phyloP scores from a whole-genome alignment of 2,113 vertebrate species.

The Syrrhaptes paradoxus region DNA sequence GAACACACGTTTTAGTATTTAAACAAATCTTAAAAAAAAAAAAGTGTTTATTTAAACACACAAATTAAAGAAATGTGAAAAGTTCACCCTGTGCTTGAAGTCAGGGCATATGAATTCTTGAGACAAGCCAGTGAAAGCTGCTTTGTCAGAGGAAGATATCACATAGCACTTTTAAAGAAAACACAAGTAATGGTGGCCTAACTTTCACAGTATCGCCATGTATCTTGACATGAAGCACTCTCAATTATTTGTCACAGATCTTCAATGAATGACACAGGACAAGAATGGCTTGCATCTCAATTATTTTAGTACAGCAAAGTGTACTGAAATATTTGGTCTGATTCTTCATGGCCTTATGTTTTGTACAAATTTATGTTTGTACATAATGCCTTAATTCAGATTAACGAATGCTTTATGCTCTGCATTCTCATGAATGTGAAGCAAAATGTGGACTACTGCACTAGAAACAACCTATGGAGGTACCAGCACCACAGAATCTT shows the following conservation, averaged over 20 bases:
- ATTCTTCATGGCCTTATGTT: not conserved
- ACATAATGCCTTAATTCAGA: not conserved
- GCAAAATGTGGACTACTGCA: not conserved
- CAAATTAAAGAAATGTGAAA: not conserved
- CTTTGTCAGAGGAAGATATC: not conserved
- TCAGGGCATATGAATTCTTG: not conserved
- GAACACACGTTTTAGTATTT: not conserved
- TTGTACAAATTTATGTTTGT: not conserved
- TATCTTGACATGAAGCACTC: not conserved
- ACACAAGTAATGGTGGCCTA: accelerated
- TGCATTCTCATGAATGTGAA: not conserved
- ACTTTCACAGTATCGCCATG: not conserved
- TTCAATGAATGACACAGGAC: not conserved
- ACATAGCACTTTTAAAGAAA: not conserved
- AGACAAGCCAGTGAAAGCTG: not conserved
- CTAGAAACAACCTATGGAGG: not conserved
- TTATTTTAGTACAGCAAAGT: not conserved
- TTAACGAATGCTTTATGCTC: not conserved
- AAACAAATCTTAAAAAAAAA: not conserved
- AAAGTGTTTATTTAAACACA: not conserved
- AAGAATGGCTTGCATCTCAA: not conserved
- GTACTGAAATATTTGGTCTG: not conserved
- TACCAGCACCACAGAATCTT: not conserved
- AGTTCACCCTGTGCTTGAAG: not conserved
- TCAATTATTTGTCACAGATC: not conserved